These are phyloP conservation scores for Trachelus stipa DNA, from an alignment of 2,888 invertebrate species.

Conservation along the genomic window DNA sequence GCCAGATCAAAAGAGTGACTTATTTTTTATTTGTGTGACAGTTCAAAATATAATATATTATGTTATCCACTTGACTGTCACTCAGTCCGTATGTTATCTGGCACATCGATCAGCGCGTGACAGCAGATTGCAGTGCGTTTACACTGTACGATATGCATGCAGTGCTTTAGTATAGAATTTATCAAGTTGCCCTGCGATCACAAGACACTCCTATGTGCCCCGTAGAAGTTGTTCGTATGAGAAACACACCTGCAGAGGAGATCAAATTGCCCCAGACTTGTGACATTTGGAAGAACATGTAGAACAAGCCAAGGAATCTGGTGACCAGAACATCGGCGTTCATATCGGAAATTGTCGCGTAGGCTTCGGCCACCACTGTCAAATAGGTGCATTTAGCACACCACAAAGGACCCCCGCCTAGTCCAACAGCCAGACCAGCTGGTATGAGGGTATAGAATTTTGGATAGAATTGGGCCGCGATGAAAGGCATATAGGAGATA, in stretches of 20 bases:
- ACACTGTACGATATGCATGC: too few species aligned
- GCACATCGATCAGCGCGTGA: too few species aligned
- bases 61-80: too few species aligned
- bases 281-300: constrained; percentile 96
- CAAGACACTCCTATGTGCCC: too few species aligned
- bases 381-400: constrained; percentile 96
- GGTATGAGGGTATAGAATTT: constrained; percentile 86
- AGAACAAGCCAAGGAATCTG: constrained; percentile 94
- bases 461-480: constrained; percentile 90
- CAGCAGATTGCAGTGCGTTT: too few species aligned
- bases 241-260: constrained; percentile 80
- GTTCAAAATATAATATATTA: too few species aligned
- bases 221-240: background rate
- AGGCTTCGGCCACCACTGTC: constrained; percentile 84
- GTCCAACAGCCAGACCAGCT: constrained; percentile 84
- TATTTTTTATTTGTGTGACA: too few species aligned
- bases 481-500: constrained; percentile 91
- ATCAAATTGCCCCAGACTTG: constrained; percentile 95
- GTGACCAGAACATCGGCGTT: constrained; percentile 84
- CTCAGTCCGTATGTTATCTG: too few species aligned
- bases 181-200: too few species aligned
- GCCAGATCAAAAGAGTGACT: too few species aligned
- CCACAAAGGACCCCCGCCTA: constrained; percentile 95
- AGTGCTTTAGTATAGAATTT: too few species aligned
- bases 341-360: constrained; percentile 78